These are phyloP conservation scores for Thaleichthys pacificus DNA, from an alignment of 2,797 vertebrate species.

Conservation along the genomic window DNA sequence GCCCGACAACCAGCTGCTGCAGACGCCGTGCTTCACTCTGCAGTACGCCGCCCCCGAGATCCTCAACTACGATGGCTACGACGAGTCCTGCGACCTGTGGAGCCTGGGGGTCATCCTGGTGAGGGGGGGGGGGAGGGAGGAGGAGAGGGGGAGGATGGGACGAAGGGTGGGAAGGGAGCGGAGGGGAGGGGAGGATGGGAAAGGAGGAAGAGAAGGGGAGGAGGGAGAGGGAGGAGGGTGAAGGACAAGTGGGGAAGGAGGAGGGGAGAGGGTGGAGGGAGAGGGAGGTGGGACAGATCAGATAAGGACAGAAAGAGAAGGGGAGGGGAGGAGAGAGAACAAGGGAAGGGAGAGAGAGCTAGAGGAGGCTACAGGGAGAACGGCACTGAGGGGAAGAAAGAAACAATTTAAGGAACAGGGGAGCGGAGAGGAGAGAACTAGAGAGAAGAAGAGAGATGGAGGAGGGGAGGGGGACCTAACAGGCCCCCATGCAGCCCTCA, in stretches of 20 bases:
- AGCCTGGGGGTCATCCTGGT: slow-evolving; percentile 98
- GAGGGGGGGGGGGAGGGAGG: slow-evolving; percentile 59
- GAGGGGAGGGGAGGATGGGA: slow-evolving; percentile 77
- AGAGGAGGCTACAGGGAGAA: too few species aligned
- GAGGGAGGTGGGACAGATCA: slow-evolving; percentile 1
- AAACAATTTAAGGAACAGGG: too few species aligned
- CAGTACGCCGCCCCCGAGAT: slow-evolving; percentile 98
- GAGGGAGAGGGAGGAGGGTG: not conserved
- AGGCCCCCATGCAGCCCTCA: too few species aligned
- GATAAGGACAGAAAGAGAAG: not conserved
- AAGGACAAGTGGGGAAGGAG: too few species aligned
- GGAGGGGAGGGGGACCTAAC: too few species aligned
- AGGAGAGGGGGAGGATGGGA: not conserved
- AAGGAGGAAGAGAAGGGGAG: not conserved
- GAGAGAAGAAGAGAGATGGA: too few species aligned
- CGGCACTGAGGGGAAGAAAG: too few species aligned
- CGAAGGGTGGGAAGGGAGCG: slow-evolving; percentile 75
- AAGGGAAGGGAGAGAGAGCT: not conserved
- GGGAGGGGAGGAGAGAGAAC: not conserved
- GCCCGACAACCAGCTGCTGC: slow-evolving; percentile 96
- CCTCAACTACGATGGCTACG: slow-evolving; percentile 92
- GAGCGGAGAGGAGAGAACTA: too few species aligned
- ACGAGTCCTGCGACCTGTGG: slow-evolving; percentile 98
- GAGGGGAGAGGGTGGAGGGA: not conserved
- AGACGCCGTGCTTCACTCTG: slow-evolving; percentile 97